These are phyloP conservation scores for Parauchenoglanis punctatus DNA, from an alignment of 2,797 vertebrate species.

Conservation along the genomic window DNA sequence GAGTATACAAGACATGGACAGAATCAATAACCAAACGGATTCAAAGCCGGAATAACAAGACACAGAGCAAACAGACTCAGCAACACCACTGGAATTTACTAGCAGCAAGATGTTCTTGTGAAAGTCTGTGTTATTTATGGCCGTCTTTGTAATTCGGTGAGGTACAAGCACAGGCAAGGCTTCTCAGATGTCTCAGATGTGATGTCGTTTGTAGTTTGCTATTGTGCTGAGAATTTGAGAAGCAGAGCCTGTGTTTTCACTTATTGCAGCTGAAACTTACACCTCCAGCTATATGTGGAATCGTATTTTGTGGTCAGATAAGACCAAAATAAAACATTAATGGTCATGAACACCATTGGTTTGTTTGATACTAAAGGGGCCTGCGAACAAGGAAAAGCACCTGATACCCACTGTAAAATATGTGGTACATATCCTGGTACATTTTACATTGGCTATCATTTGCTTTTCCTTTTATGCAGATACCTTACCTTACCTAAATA, in stretches of 20 bases:
- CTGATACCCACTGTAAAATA: not conserved
- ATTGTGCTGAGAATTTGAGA: too few relatives aligned
- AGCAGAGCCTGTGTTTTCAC: not conserved
- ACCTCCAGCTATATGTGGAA: too few relatives aligned
- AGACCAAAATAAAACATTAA: not conserved
- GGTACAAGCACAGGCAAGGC: not conserved
- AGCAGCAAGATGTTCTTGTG: not conserved
- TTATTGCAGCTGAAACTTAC: not conserved
- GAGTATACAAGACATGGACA: not conserved
- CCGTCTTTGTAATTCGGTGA: not conserved
- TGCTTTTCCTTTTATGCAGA: not conserved
- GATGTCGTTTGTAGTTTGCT: not conserved
- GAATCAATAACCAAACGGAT: not conserved
- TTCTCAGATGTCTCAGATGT: not conserved
- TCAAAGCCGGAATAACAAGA: not conserved
- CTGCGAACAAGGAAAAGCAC: not conserved
- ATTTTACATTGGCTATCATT: not conserved
- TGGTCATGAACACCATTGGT: not conserved
- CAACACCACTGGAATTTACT: not conserved
- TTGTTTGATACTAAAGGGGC: not conserved
- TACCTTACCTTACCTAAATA: not conserved
- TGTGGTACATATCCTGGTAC: not conserved
- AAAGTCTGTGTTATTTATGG: not conserved
- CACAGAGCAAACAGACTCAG: not conserved
- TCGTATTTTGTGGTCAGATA: not conserved